A percentile compares a stretch with the other conserved stretches of the same genome.
Evolutionary conservation across 2,797 vertebrate genomes (phyloP).

Genomic region (Pangasius krempfi): DNA sequence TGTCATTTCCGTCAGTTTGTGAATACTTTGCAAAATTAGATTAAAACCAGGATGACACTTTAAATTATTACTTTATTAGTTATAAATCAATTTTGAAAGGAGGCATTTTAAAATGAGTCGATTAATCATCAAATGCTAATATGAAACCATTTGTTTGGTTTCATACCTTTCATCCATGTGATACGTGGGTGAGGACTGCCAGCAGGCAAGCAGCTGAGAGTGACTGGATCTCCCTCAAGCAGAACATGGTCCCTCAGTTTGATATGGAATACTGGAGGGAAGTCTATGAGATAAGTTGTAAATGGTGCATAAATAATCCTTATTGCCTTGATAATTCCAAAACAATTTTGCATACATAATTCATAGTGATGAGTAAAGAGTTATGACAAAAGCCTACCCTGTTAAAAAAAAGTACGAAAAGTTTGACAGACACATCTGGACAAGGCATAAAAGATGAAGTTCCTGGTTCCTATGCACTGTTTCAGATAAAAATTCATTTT

Average conservation of each 20-base stretch:
- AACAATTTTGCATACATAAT: slow-evolving; percentile 13
- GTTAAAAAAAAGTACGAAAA: not conserved
- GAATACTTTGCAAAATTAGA: slow-evolving; percentile 1
- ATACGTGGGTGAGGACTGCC: slow-evolving; percentile 90
- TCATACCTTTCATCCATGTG: slow-evolving; percentile 91
- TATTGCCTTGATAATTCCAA: not conserved
- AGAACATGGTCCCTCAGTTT: slow-evolving; percentile 96
- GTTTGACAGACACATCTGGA: not conserved
- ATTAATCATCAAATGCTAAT: slow-evolving; percentile 33
- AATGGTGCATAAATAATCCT: slow-evolving; percentile 14
- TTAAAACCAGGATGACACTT: not conserved
- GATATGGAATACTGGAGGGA: slow-evolving; percentile 95
- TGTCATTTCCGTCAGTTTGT: no score
- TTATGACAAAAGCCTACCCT: not conserved
- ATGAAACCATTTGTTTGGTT: slow-evolving; percentile 18
- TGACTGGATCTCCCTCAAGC: slow-evolving; percentile 92
- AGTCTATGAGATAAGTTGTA: slow-evolving; percentile 76
- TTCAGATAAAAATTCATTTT: not conserved
- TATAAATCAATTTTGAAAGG: slow-evolving; percentile 1
- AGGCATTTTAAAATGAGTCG: not conserved
- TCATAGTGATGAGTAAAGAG: not conserved
- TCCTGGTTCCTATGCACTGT: not conserved
- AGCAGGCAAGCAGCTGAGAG: slow-evolving; percentile 93
- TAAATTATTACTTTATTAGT: not conserved
- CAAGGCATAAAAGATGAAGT: not conserved